Conservation (phyloP, 2,113 vertebrate genomes). For the Menura novaehollandiae region DNA sequence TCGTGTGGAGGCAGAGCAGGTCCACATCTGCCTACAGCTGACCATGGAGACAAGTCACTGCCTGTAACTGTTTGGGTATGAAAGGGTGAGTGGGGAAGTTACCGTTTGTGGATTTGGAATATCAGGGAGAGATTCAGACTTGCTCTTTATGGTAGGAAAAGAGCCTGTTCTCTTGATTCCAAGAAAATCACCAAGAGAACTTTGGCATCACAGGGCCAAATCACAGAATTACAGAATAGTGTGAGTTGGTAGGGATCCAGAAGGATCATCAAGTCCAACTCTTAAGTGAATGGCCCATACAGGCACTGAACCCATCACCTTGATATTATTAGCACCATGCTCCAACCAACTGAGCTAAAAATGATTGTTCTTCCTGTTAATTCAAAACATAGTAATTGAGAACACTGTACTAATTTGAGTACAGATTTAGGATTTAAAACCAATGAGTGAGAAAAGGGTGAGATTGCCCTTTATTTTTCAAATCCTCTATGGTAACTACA, state of each 20-base stretch:
- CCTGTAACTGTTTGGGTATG: neutral
- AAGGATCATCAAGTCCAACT: too few species aligned
- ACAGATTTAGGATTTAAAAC: neutral
- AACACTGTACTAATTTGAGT: neutral
- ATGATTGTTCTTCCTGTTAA: neutral
- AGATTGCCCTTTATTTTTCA: neutral
- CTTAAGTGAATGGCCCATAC: neutral
- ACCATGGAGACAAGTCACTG: neutral
- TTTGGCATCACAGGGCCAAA: neutral
- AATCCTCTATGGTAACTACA: neutral
- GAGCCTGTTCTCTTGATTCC: neutral
- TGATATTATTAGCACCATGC: neutral
- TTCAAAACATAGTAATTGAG: neutral
- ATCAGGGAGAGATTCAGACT: neutral
- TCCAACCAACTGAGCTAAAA: neutral
- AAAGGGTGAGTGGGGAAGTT: neutral
- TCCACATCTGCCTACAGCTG: neutral
- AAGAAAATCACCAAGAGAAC: neutral
- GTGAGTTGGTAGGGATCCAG: neutral
- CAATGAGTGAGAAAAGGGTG: neutral
- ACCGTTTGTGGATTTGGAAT: neutral
- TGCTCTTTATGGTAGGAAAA: neutral
- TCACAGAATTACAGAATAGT: neutral
- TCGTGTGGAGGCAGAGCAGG: neutral
- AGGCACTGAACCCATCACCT: neutral